Conservation (phyloP, 2,113 vertebrate species). For the Psittacula cyanocephala region DNA sequence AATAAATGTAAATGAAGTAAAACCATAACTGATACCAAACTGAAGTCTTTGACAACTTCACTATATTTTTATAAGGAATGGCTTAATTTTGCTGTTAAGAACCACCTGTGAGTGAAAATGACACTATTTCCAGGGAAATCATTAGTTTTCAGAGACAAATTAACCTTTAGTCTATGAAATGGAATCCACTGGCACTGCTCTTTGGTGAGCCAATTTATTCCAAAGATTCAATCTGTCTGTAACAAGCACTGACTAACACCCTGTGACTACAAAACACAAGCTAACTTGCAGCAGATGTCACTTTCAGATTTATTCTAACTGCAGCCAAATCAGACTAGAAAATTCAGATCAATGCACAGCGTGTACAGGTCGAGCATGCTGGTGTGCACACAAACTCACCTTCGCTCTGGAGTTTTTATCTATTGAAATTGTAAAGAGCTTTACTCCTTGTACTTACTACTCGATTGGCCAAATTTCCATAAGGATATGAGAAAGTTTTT, state of each 20-base stretch:
- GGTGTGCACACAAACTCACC: rapidly evolving
- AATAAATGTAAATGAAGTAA: neutral
- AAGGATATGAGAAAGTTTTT: neutral
- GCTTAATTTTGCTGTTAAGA: neutral
- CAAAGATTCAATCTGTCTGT: neutral
- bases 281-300: neutral
- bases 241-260: neutral
- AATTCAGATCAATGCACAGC: neutral
- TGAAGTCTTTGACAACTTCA: neutral
- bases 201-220: neutral
- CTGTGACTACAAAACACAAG: neutral
- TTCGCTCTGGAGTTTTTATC: neutral
- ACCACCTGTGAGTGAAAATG: neutral
- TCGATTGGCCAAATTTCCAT: neutral
- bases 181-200: neutral
- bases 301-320: neutral
- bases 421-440: neutral
- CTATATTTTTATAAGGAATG: neutral
- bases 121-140: neutral
- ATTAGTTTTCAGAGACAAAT: neutral
- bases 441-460: neutral
- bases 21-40: neutral
- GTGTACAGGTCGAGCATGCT: neutral
- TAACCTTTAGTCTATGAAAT: neutral
- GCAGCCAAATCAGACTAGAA: neutral